phyloP scores from a whole-genome alignment of 2,797 vertebrate genomes.

The Pteronotus mesoamericanus region DNA sequence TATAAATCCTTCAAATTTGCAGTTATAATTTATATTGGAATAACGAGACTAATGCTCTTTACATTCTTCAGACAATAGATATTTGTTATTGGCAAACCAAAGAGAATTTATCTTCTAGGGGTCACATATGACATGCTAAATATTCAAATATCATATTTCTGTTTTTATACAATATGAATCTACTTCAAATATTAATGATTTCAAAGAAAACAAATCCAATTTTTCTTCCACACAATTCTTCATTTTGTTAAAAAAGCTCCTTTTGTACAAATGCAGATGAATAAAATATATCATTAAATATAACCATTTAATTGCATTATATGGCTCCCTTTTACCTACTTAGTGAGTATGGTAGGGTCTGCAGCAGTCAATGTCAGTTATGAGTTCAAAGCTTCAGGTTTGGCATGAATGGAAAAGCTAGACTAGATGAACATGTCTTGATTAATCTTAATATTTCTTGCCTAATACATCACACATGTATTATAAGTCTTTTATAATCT shows the following conservation, averaged over 20 bases:
- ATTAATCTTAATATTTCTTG: constrained; percentile 29
- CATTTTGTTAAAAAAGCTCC: constrained; percentile 40
- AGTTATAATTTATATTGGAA: constrained; percentile 44
- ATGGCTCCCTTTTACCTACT: constrained; percentile 13
- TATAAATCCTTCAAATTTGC: constrained; percentile 7
- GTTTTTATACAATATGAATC: constrained; percentile 31
- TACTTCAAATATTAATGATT: constrained; percentile 40
- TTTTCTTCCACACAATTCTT: constrained; percentile 19
- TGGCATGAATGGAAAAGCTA: constrained; percentile 51
- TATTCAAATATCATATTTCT: constrained; percentile 37
- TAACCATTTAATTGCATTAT: constrained; percentile 45
- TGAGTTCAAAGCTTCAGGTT: constrained; percentile 47
- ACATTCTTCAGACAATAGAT: constrained; percentile 31
- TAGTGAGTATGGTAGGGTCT: constrained; percentile 29
- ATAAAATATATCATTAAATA: constrained; percentile 48
- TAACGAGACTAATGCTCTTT: constrained; percentile 27
- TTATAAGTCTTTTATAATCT: constrained; percentile 30
- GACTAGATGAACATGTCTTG: constrained; percentile 25
- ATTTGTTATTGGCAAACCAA: constrained; percentile 52
- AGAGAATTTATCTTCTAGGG: constrained; percentile 44
- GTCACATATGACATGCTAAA: constrained; percentile 41
- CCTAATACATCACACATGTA: constrained; percentile 5
- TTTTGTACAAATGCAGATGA: constrained; percentile 45
- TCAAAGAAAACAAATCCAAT: constrained; percentile 29
- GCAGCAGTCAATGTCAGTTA: constrained; percentile 15